phyloP scores from a whole-genome alignment of 1,140 invertebrate genomes.

The Zophobas morio region DNA sequence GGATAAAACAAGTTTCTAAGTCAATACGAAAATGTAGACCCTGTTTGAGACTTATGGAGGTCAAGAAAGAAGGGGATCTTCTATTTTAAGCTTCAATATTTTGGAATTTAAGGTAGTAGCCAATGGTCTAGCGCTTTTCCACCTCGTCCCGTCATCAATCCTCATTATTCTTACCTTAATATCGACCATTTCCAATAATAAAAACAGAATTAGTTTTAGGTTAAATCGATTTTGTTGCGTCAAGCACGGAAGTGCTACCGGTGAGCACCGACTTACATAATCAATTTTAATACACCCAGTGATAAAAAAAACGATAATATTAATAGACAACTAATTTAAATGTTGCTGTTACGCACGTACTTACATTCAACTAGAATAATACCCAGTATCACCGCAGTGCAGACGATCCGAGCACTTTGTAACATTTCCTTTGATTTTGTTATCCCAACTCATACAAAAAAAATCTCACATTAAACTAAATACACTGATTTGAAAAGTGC shows the following conservation, averaged over 20 bases:
- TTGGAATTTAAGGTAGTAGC: too few species aligned
- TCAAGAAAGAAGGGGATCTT: too few species aligned
- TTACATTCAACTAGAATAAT: constrained; percentile 29
- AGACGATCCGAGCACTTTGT: constrained; percentile 16
- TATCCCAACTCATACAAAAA: constrained; percentile 47
- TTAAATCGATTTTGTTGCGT: constrained; percentile 45
- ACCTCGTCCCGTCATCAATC: constrained; percentile 7
- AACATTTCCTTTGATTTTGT: constrained; percentile 40
- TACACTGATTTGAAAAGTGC: constrained; percentile 43
- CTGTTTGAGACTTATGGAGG: too few species aligned
- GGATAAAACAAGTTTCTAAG: too few species aligned
- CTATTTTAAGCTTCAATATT: too few species aligned
- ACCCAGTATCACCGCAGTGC: constrained; percentile 17
- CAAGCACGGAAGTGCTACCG: constrained; percentile 24
- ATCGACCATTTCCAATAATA: constrained; percentile 31
- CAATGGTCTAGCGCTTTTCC: neutral
- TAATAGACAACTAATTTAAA: neutral
- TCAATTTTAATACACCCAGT: neutral
- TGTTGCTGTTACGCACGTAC: neutral
- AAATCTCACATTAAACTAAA: constrained; percentile 25
- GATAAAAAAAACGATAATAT: neutral
- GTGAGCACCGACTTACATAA: constrained; percentile 34
- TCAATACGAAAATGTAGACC: too few species aligned
- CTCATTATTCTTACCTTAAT: constrained; percentile 22
- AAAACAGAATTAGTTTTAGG: constrained; percentile 42